These are phyloP conservation scores for Turritopsis rubra DNA, from an alignment of 30 jellyfish, hydroid and myxozoan species.

Conservation along the genomic window DNA sequence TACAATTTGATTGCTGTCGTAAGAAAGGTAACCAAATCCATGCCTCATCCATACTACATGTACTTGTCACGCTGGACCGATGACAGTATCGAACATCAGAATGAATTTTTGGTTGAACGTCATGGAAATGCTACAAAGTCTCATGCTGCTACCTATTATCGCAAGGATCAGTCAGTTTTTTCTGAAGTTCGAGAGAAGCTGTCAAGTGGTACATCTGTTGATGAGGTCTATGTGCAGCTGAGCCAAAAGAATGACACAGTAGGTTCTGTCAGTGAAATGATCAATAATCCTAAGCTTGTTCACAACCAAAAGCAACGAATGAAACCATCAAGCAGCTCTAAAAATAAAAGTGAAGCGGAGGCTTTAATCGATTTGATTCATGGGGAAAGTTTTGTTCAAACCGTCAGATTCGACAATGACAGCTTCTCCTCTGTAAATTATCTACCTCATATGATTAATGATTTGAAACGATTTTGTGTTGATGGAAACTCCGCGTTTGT, in stretches of 20 bases:
- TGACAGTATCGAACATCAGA: slow-evolving; percentile 15
- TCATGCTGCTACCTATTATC: slow-evolving; percentile 39
- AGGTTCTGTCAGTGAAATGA: background rate
- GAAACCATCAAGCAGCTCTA: slow-evolving; percentile 21
- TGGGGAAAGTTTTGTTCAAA: slow-evolving; percentile 37
- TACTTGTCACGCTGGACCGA: slow-evolving; percentile 39
- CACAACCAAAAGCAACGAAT: slow-evolving; percentile 39
- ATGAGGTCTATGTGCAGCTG: background rate
- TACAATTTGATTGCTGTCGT: slow-evolving; percentile 37
- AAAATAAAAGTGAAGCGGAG: slow-evolving; percentile 17
- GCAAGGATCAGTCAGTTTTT: slow-evolving; percentile 2
- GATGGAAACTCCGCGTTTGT: slow-evolving; percentile 32
- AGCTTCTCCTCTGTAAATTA: slow-evolving; percentile 23
- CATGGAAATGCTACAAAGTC: slow-evolving; percentile 51
- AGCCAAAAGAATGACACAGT: background rate
- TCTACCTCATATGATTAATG: slow-evolving; percentile 33
- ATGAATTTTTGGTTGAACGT: slow-evolving; percentile 29
- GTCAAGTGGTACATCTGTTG: slow-evolving; percentile 18
- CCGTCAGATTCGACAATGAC: slow-evolving; percentile 36
- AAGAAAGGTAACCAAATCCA: slow-evolving; percentile 17
- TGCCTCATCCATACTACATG: slow-evolving; percentile 36
- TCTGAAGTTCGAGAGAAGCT: background rate
- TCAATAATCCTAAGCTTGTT: slow-evolving; percentile 27
- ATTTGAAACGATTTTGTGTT: slow-evolving; percentile 36
- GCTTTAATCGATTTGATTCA: slow-evolving; percentile 30